These are phyloP conservation scores for Drosophila rubida DNA, from an alignment of 2,888 invertebrate species.

Conservation along the genomic window DNA sequence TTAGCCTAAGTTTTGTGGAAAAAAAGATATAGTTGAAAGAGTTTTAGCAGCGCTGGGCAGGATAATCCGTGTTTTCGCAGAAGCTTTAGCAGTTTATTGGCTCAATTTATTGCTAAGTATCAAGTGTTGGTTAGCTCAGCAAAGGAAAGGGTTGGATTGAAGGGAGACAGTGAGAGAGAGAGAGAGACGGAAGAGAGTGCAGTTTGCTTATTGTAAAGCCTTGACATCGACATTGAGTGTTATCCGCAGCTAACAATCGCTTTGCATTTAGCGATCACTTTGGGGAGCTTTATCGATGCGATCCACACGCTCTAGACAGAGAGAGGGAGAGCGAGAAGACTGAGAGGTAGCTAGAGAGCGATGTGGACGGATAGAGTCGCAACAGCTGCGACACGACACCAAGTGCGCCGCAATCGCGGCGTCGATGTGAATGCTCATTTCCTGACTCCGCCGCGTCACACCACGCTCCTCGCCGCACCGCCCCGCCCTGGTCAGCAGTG, in stretches of 20 bases:
- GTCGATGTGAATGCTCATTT: conserved; percentile 3
- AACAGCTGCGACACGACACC: conserved; percentile 25
- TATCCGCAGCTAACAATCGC: conserved; percentile 9
- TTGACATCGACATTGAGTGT: not conserved
- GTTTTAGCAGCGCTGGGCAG: no score
- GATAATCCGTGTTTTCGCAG: no score
- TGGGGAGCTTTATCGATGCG: conserved; percentile 7
- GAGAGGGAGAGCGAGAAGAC: not conserved
- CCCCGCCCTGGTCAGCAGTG: not conserved
- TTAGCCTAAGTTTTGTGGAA: no score
- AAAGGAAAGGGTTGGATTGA: not conserved
- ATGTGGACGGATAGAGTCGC: not conserved
- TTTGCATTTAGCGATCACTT: conserved; percentile 9
- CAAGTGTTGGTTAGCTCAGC: not conserved
- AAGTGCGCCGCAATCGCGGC: not conserved
- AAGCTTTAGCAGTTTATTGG: no score
- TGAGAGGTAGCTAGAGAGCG: not conserved
- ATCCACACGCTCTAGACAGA: not conserved
- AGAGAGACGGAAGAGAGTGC: not conserved
- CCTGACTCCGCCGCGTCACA: not conserved
- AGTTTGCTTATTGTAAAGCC: not conserved
- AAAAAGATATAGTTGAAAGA: no score
- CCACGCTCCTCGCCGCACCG: not conserved
- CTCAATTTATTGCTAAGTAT: not conserved
- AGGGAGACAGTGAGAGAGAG: not conserved